Evolutionary conservation across 2,797 vertebrate genomes (phyloP), one percentile per base, ranked within the genome.

Genomic region (Naso thynnoides): DNA sequence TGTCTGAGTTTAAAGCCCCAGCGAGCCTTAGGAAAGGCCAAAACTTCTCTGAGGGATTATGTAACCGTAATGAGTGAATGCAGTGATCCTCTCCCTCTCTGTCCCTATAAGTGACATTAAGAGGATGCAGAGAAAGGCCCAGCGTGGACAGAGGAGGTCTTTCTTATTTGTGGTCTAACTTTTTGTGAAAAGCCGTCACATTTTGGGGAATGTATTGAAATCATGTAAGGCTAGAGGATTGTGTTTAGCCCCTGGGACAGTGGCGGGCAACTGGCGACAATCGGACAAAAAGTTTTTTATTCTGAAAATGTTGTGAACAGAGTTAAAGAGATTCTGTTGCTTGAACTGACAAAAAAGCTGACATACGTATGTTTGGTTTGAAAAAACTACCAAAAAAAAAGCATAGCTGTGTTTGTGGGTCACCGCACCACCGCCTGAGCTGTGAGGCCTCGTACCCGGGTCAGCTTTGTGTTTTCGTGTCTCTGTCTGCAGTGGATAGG

Each of bases 11-110:
- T 72, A 73, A 85, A 79, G 52, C 54, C 33, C 47, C 61, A 33
- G 5, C 53, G 50, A 80, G 54, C 72, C 69, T 13, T 19, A 60
- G 70, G 65, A 68, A 58, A 26, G 45, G 73, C 50, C 57, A 19
- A 58, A 71, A 55, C 39, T 53, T 64, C 81, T 66, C 58, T 2
- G 67, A 27, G 54, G 79, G 80, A 75, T 87, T 82, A 74, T 47
- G 21, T 56, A 79, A 79, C 41, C 42, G 54, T 41, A 65, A 75
- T 63, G 55, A 56, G 44, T 53, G 36, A 65, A 77, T 48, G 52
- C 7, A 58, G 62, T 19, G 56, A 82, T 73, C 71, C 59, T 36
- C 24, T 68, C 39, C 52, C 41, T 71, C 24, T 63, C 21, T 18
- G 39, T 49, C 13, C 23, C 36, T n/a, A 47, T 55, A 45, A 73